Conservation (phyloP, 2,888 invertebrate species). For the Axea sp. region DNA sequence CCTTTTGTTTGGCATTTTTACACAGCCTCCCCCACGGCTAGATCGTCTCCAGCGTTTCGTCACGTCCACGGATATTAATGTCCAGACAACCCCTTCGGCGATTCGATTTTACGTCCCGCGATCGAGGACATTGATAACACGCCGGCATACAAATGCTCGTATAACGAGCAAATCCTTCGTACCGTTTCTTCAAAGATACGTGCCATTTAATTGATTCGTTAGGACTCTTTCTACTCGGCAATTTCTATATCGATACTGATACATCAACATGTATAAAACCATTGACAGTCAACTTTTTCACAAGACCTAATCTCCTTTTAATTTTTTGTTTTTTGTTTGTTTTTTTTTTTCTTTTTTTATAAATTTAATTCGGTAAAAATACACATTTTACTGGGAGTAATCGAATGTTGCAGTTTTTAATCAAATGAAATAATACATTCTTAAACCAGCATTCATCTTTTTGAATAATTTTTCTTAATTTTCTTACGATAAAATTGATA, state of each 20-base stretch:
- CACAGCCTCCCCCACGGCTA: constrained; percentile 62
- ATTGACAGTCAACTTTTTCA: too few species aligned
- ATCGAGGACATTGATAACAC: constrained; percentile 55
- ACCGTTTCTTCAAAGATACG: constrained; percentile 46
- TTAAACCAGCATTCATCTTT: too few species aligned
- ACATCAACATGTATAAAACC: background rate
- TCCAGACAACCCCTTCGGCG: constrained; percentile 61
- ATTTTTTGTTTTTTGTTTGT: too few species aligned
- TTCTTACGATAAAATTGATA: too few species aligned
- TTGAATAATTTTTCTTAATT: too few species aligned
- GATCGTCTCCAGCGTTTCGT: constrained; percentile 65
- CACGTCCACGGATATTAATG: constrained; percentile 68
- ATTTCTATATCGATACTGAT: constrained; percentile 11
- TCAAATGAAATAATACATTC: too few species aligned
- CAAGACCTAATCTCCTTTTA: too few species aligned
- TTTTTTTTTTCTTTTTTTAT: too few species aligned
- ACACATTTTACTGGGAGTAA: too few species aligned
- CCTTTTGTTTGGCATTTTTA: constrained; percentile 74
- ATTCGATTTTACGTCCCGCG: constrained; percentile 58
- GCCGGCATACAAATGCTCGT: constrained; percentile 44
- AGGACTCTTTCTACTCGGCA: constrained; percentile 27
- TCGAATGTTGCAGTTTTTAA: too few species aligned
- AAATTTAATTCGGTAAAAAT: too few species aligned
- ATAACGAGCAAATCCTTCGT: constrained; percentile 50
- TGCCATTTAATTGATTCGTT: constrained; percentile 44